phyloP scores from a whole-genome alignment of 2,888 invertebrate genomes.

The Andrena haemorrhoa region DNA sequence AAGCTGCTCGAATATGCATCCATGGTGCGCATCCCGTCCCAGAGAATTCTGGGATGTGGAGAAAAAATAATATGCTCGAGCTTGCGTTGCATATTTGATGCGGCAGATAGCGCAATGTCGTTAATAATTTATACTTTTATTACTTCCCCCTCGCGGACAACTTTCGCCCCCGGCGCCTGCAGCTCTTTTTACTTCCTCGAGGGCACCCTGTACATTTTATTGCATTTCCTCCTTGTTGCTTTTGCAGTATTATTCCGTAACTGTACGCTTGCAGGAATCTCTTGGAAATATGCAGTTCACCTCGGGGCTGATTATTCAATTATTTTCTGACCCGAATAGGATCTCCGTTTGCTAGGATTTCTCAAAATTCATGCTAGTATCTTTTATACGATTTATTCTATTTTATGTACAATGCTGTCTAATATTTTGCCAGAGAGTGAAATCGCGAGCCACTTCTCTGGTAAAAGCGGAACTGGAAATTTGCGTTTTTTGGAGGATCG shows the following conservation, averaged over 20 bases:
- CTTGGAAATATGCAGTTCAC: no score
- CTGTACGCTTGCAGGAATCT: no score
- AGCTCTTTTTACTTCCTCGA: background rate
- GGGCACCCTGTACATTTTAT: background rate
- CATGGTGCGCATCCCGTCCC: slow-evolving; percentile 6
- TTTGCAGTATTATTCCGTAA: no score
- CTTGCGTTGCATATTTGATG: slow-evolving; percentile 44
- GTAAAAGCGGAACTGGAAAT: background rate
- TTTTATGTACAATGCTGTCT: background rate
- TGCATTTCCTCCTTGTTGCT: background rate
- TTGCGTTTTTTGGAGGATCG: background rate
- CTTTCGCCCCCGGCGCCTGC: slow-evolving; percentile 2
- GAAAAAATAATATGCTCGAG: slow-evolving; percentile 27
- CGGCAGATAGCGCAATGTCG: slow-evolving; percentile 2
- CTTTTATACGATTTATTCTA: background rate
- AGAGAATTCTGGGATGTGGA: background rate
- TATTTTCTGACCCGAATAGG: no score
- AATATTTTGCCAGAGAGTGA: background rate
- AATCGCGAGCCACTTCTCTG: background rate
- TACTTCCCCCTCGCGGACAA: slow-evolving; percentile 3
- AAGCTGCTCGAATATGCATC: slow-evolving; percentile 47
- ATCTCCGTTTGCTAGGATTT: no score
- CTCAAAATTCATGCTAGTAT: no score
- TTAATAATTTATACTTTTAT: slow-evolving; percentile 55
- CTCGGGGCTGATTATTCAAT: no score